Evolutionary conservation across 2,113 vertebrate genomes (phyloP).

Genomic region (Lontra canadensis): DNA sequence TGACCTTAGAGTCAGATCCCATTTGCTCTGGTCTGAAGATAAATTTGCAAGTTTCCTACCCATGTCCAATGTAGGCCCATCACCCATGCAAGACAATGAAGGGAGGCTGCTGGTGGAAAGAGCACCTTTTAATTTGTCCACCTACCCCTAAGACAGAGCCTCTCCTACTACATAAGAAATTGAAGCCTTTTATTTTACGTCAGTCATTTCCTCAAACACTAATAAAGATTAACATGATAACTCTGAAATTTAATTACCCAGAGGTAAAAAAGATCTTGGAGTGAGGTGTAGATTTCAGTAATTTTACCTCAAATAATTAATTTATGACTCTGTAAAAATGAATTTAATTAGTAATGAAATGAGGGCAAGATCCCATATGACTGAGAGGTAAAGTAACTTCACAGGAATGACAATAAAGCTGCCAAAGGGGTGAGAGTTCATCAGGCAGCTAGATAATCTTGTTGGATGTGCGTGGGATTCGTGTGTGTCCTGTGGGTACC

Average conservation of each 20-base stretch:
- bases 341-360: constrained; percentile 75
- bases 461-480: too few relatives aligned
- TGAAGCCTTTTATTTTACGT: constrained; percentile 8
- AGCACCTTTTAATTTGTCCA: not conserved
- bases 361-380: constrained; percentile 43
- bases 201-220: constrained; percentile 36
- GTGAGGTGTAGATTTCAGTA: constrained; percentile 1
- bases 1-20: not conserved
- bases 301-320: constrained; percentile 67
- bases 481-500: not conserved
- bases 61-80: not conserved
- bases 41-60: not conserved
- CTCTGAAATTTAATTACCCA: constrained; percentile 60
- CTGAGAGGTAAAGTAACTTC: not conserved
- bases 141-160: not conserved
- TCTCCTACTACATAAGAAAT: not conserved
- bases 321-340: constrained; percentile 63
- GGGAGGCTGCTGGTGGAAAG: not conserved
- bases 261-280: constrained; percentile 51
- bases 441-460: not conserved
- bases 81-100: not conserved
- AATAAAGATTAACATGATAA: constrained; percentile 48
- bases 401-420: not conserved
- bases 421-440: not conserved
- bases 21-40: not conserved